Conservation (phyloP, 2,797 vertebrate species). For the Pterois miles region DNA sequence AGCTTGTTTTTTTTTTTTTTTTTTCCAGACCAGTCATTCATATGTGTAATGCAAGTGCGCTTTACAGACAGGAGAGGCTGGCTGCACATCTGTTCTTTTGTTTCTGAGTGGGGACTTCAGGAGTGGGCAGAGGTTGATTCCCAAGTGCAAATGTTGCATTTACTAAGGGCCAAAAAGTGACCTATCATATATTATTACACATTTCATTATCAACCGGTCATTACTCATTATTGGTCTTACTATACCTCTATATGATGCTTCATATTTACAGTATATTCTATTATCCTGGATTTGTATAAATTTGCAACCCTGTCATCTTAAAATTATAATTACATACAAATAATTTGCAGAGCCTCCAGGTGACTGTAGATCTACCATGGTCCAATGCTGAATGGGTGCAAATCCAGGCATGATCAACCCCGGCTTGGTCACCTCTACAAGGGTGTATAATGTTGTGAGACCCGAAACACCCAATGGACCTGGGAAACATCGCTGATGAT, state of each 20-base stretch:
- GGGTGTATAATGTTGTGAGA: too few species aligned
- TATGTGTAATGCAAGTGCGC: conserved; percentile 73
- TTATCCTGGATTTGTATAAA: background rate
- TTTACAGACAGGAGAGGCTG: conserved; percentile 19
- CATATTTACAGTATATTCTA: background rate
- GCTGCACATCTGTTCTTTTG: conserved; percentile 76
- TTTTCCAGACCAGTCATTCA: conserved; percentile 68
- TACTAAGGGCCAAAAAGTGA: conserved; percentile 40
- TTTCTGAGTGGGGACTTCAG: conserved; percentile 44
- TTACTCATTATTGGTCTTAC: background rate
- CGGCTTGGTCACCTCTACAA: too few species aligned
- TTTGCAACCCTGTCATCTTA: background rate
- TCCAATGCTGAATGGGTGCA: too few species aligned
- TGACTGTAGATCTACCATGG: too few species aligned
- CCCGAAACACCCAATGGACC: too few species aligned
- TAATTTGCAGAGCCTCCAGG: too few species aligned
- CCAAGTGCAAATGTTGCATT: conserved; percentile 46
- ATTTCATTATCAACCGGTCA: conserved; percentile 59
- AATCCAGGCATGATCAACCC: too few species aligned
- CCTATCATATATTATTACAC: conserved; percentile 59
- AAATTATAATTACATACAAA: background rate
- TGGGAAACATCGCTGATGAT: too few species aligned
- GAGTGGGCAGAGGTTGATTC: conserved; percentile 46
- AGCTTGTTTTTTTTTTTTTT: conserved; percentile 58
- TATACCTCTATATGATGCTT: background rate